Evolutionary conservation across 2,113 vertebrate species (phyloP).

Genomic region (Pollachius pollachius): DNA sequence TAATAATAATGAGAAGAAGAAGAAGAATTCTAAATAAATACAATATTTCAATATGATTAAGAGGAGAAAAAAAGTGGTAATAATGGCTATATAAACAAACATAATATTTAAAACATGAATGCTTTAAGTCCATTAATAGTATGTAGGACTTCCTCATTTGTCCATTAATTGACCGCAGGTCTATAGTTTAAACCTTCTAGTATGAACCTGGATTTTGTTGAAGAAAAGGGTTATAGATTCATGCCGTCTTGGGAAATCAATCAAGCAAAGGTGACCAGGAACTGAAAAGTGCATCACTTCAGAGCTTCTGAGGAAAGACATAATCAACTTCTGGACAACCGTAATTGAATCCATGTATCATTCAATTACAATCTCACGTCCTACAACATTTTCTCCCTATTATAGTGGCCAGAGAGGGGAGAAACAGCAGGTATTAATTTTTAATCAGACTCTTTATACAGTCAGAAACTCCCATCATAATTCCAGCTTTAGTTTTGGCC

Average conservation of each 20-base stretch:
- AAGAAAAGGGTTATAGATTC: constrained; percentile 28
- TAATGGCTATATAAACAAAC: neutral
- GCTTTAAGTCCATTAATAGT: constrained; percentile 17
- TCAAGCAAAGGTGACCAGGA: constrained; percentile 26
- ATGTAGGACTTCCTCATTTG: neutral
- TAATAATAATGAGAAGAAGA: neutral
- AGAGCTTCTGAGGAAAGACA: constrained; percentile 17
- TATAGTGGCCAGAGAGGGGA: constrained; percentile 9
- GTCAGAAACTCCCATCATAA: constrained; percentile 32
- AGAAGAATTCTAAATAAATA: neutral
- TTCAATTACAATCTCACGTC: constrained; percentile 27
- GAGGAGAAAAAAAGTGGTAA: neutral
- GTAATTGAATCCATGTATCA: constrained; percentile 34
- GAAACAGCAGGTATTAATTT: constrained; percentile 35
- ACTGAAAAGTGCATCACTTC: constrained; percentile 12
- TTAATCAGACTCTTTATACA: constrained; percentile 35
- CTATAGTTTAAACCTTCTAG: constrained; percentile 7
- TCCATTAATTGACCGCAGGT: constrained; percentile 21
- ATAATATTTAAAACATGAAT: constrained; percentile 20
- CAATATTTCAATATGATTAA: neutral
- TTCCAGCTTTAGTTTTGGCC: constrained; percentile 38
- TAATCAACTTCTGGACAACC: constrained; percentile 29
- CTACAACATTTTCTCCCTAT: constrained; percentile 24
- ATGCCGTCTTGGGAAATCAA: constrained; percentile 18
- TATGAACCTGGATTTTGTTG: constrained; percentile 15